These are phyloP conservation scores for Lepidocyrtoides sp. DNA, from an alignment of 2,888 invertebrate genomes.

Conservation along the genomic window DNA sequence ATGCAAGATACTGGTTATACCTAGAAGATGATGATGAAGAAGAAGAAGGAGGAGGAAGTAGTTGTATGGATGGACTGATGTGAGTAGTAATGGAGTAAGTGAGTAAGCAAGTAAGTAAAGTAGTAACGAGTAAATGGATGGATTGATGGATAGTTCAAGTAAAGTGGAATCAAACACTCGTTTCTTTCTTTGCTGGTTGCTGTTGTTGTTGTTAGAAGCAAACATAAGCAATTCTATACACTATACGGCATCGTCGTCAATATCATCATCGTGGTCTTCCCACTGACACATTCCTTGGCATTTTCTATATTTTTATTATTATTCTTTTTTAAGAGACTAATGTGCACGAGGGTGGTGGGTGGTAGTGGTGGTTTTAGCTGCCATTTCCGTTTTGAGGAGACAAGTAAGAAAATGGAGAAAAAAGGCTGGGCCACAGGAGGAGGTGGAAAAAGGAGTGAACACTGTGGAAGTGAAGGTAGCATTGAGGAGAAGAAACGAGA, in stretches of 20 bases:
- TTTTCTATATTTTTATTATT: constrained; percentile 33
- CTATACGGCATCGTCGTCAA: constrained; percentile 21
- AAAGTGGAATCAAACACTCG: constrained; percentile 74
- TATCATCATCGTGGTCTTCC: constrained; percentile 33
- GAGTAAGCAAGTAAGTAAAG: constrained; percentile 47
- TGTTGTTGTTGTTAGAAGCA: constrained; percentile 26
- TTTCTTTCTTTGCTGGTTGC: constrained; percentile 18
- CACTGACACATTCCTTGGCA: constrained; percentile 41
- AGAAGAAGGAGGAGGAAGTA: not conserved
- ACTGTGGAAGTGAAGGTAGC: too few species aligned
- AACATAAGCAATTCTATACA: too few species aligned
- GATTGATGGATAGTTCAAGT: constrained; percentile 74
- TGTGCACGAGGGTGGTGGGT: constrained; percentile 5
- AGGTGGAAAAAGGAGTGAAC: not conserved
- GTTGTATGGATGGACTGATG: constrained; percentile 46
- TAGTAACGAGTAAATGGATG: constrained; percentile 71
- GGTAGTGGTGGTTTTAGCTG: constrained; percentile 21
- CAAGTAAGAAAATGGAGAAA: not conserved
- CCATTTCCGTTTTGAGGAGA: constrained; percentile 61
- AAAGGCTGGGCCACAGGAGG: constrained; percentile 40
- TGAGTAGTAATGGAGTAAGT: constrained; percentile 28
- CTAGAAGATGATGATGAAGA: not conserved
- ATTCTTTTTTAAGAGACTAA: not conserved
- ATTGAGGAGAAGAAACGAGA: not conserved
- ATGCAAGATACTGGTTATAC: constrained; percentile 21